A percentile compares a stretch with the other conserved stretches of the same genome.
These are phyloP conservation scores for Hesperia comma DNA, from an alignment of 2,888 invertebrate genomes.

Conservation along the genomic window DNA sequence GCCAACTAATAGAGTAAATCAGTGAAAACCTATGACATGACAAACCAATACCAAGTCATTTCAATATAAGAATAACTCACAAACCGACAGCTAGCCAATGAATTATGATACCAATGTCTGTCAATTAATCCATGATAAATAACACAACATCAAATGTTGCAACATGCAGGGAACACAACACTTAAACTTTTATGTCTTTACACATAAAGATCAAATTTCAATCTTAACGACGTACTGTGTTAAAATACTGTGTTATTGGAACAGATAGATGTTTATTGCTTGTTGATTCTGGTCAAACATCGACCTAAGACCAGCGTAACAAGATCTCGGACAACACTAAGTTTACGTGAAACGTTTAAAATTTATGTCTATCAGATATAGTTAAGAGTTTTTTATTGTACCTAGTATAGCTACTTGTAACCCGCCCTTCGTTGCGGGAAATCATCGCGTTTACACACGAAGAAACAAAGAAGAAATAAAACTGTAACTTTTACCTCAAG, in stretches of 20 bases:
- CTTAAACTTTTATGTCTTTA: neutral
- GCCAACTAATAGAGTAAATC: neutral
- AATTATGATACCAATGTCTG: neutral
- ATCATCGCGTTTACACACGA: too few relatives aligned
- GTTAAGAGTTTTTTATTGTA: too few relatives aligned
- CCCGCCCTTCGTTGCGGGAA: too few relatives aligned
- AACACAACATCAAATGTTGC: neutral
- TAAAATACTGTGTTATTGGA: constrained; percentile 50
- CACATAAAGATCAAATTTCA: constrained; percentile 6
- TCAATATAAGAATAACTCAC: neutral
- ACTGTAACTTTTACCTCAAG: too few relatives aligned
- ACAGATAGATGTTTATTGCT: constrained; percentile 54
- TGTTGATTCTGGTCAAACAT: constrained; percentile 55
- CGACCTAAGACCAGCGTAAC: constrained; percentile 42
- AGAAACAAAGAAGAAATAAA: too few relatives aligned
- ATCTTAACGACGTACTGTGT: neutral
- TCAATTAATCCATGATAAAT: constrained; percentile 17
- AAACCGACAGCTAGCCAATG: neutral
- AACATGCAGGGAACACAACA: neutral
- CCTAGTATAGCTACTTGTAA: too few relatives aligned
- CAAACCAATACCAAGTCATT: too few relatives aligned
- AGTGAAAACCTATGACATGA: too few relatives aligned
- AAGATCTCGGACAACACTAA: constrained; percentile 10
- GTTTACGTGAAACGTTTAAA: too few relatives aligned
- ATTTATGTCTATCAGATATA: too few relatives aligned